Percentiles rank a stretch among this genome's conserved stretches.
Evolutionary conservation across 2,888 invertebrate genomes (phyloP).

Genomic region (Sarcophaga variegata): DNA sequence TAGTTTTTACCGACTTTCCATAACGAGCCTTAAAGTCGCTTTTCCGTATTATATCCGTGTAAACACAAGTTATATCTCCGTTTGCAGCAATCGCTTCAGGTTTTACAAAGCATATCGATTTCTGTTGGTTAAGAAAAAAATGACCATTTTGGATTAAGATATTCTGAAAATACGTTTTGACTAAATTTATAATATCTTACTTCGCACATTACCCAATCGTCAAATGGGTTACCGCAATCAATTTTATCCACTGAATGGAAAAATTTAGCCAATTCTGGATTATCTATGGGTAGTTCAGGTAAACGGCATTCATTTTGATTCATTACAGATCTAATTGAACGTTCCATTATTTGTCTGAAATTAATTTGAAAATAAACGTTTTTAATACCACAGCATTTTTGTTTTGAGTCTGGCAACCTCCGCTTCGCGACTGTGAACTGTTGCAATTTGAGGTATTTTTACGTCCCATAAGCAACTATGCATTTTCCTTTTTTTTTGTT

Average conservation of each 20-base stretch:
- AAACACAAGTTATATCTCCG: slow-evolving; percentile 83
- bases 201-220: slow-evolving; percentile 90
- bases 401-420: slow-evolving; percentile 21
- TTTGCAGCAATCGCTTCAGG: slow-evolving; percentile 77
- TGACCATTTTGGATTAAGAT: neutral
- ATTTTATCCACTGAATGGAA: slow-evolving; percentile 85
- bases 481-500: slow-evolving; percentile 26
- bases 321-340: slow-evolving; percentile 81
- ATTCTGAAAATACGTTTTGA: neutral
- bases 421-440: neutral
- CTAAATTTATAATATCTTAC: slow-evolving; percentile 81
- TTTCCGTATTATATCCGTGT: slow-evolving; percentile 87
- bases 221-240: slow-evolving; percentile 84
- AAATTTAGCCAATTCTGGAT: slow-evolving; percentile 89
- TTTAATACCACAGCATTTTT: neutral
- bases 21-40: slow-evolving; percentile 85
- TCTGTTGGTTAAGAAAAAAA: slow-evolving; percentile 70
- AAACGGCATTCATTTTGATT: slow-evolving; percentile 85
- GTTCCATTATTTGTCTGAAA: slow-evolving; percentile 82
- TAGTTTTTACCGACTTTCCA: slow-evolving; percentile 83
- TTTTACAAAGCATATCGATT: slow-evolving; percentile 80
- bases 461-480: slow-evolving; percentile 33
- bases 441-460: slow-evolving; percentile 14
- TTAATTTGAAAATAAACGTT: slow-evolving; percentile 10
- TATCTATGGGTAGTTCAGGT: slow-evolving; percentile 86